Conservation (phyloP, 2,888 invertebrate species). For the Eulithis testata region DNA sequence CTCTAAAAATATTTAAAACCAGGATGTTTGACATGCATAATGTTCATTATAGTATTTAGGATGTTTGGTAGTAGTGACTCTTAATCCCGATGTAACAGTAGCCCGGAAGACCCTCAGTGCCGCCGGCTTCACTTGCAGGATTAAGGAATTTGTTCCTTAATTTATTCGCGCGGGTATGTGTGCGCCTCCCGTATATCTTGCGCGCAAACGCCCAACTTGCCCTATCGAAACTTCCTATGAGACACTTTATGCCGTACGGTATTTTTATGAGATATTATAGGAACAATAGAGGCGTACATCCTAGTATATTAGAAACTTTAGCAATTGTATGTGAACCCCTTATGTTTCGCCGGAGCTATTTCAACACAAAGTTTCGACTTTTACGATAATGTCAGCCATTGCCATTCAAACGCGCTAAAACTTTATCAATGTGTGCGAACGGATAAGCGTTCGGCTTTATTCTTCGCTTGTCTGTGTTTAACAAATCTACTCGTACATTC, state of each 20-base stretch:
- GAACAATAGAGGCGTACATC: conserved; percentile 73
- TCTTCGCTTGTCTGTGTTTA: conserved; percentile 37
- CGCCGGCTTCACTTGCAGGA: conserved; percentile 68
- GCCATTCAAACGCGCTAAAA: conserved; percentile 83
- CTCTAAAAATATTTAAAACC: no score
- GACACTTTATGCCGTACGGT: conserved; percentile 65
- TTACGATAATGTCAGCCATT: conserved; percentile 84
- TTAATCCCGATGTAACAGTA: conserved; percentile 67
- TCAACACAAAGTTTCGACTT: conserved; percentile 81
- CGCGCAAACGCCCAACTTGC: conserved; percentile 38
- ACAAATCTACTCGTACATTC: conserved; percentile 16
- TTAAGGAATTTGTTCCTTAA: conserved; percentile 71
- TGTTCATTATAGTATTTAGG: conserved; percentile 12
- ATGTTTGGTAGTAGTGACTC: conserved; percentile 49
- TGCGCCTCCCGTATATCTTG: conserved; percentile 27
- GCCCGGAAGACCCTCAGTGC: conserved; percentile 64
- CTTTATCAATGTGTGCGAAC: conserved; percentile 82
- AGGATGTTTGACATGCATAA: background rate
- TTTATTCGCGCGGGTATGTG: conserved; percentile 45
- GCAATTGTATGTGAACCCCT: conserved; percentile 83
- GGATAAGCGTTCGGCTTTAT: conserved; percentile 76
- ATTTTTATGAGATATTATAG: conserved; percentile 78
- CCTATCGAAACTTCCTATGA: conserved; percentile 54
- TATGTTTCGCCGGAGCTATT: conserved; percentile 80
- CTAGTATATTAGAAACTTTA: conserved; percentile 80